Evolutionary conservation across 2,888 invertebrate genomes (phyloP), one percentile per base, ranked within the genome.

Genomic region (Aspidiotus destructor): DNA sequence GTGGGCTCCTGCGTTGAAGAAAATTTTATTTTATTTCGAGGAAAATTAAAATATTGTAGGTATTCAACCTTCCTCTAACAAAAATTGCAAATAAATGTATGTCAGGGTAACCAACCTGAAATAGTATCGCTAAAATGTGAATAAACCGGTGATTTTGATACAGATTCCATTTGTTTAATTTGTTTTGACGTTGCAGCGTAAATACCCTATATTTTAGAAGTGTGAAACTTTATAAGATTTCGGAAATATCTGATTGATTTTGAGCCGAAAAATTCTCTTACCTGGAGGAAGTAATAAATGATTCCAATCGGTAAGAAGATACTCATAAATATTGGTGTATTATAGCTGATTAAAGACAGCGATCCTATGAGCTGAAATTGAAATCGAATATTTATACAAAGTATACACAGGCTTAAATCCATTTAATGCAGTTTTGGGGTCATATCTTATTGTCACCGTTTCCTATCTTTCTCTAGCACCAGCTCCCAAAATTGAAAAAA

Each of bases 61-160:
- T 28, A 28, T 28, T 13, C 17, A 17, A 44, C 40, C 60, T 63
- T 72, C 28, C 28, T 28, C 5, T 1, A 28, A 28, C 2, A 28
- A 28, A 28, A 28, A 28, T 28, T 28, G 28, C 5, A 28, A 5
- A n/a, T n/a, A n/a, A n/a, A n/a, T n/a, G 28, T 28, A 28, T 28
- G 28, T 28, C 1, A 28, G 28, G 28, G 5, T 28, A 3, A 28
- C 5, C 28, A 28, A 28, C 81, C 80, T 3, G 89, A 89, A 62
- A 98, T 86, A 57, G 92, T 94, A 81, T 98, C 98, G 17, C 92
- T 88, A 76, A 98, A 96, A 79, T 96, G 96, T 10, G 95, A 94
- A 80, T 94, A 98, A 75, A 98, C 93, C 0, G 97, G 98, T 44
- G 97, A 97, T 69, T 95, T 83, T 1, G 93, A 92, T 0, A 95